Base-by-base conservation (phyloP, 2,888 invertebrate genomes). In the Xestia rhomboidea region DNA sequence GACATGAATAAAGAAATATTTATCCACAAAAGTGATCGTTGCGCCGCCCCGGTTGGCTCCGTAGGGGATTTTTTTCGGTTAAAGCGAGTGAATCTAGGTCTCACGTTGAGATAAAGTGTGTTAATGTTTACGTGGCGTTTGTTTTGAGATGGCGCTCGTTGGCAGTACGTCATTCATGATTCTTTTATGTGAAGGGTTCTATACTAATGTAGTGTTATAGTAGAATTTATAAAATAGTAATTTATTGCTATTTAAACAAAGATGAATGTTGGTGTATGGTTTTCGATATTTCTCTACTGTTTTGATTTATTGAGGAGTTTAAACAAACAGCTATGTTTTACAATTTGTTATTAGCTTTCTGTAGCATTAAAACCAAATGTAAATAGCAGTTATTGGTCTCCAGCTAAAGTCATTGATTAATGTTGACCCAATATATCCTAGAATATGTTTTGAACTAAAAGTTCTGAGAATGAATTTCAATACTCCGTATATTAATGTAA, bases 1-100 rank as follows among this genome's bases (percentile, higher is more conserved):
- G 76, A 72, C 82, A 73, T 76, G 76, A 77, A 82, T 84, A 86
- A 79, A 86, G 86, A 86, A 86, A 86, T 82, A 84, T 86, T 86
- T 86, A 78, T 84, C 74, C 77, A 79, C 76, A 74, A 60, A 86
- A 86, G 79, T 79, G 77, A 84, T 82, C 73, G 86, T 44, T 76
- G 87, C 66, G 69, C 76, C 24, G 86, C 66, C 67, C 77, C n/a
- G 57, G 71, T 74, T 72, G 38, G 49, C 68, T 66, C 82, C 82
- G 51, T 44, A 63, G 76, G 86, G 86, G 62, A 15, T 77, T 79
- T 78, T 75, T 77, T 84, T 74, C 68, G 68, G 83, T 83, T 86
- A 74, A 54, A 76, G 57, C 74, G 76, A 84, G 80, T 83, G 76
- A 84, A 86, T 85, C 84, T 81, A 85, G 84, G 84, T 81, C 85